phyloP scores from a whole-genome alignment of 2,888 invertebrate species.

The Drosophila formosana region DNA sequence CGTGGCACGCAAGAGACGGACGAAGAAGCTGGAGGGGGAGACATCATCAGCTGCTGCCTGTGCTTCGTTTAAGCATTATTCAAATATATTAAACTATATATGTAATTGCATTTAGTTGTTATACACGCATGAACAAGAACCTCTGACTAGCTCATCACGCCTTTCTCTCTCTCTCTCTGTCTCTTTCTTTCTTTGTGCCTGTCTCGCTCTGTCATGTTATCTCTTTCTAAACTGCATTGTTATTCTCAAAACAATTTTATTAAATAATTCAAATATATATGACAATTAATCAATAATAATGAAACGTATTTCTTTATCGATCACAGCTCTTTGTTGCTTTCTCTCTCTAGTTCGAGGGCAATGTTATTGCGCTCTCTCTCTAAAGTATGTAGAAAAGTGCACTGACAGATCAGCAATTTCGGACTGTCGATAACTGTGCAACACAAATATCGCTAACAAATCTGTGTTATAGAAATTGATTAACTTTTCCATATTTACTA shows the following conservation, averaged over 20 bases:
- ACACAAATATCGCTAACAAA: neutral
- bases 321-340: neutral
- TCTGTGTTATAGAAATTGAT: too few relatives aligned
- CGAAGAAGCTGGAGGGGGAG: neutral
- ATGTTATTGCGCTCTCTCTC: conserved; percentile 3
- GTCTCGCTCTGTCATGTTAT: conserved; percentile 36
- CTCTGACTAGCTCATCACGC: conserved; percentile 34
- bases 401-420: neutral
- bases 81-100: conserved; percentile 42
- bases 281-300: conserved; percentile 51
- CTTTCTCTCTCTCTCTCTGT: neutral
- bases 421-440: too few relatives aligned
- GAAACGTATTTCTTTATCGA: neutral
- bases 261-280: conserved; percentile 46
- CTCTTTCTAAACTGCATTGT: conserved; percentile 50
- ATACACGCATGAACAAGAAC: conserved; percentile 19
- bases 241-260: conserved; percentile 51
- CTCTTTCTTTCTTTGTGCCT: neutral
- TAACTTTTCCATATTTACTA: too few relatives aligned
- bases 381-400: neutral
- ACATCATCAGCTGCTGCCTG: neutral
- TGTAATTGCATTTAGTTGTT: conserved; percentile 41
- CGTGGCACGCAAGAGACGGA: neutral
- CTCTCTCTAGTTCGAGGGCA: conserved; percentile 5
- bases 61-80: conserved; percentile 9